Conservation (phyloP, 2,113 vertebrate species). For the Arenaria interpres region DNA sequence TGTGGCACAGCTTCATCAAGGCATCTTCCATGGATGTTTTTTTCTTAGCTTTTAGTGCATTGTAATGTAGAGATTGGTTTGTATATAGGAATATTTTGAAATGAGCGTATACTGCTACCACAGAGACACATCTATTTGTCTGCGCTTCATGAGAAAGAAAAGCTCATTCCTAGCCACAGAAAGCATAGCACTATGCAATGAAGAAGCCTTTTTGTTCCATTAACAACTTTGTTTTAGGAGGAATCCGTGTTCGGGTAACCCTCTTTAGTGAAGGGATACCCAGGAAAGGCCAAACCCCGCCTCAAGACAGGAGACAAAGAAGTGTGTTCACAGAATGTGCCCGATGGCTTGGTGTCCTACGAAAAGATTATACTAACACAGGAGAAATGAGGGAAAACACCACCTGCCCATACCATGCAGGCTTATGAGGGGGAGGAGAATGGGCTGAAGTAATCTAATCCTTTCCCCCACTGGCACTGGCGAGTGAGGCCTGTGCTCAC, state of each 20-base stretch:
- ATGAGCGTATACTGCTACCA: background rate
- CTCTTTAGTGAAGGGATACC: background rate
- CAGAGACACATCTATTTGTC: background rate
- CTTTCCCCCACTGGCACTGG: background rate
- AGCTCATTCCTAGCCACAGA: background rate
- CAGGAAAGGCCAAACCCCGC: background rate
- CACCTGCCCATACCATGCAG: background rate
- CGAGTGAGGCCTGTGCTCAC: background rate
- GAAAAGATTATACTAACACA: background rate
- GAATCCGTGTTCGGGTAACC: accelerated
- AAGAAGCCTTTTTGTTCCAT: background rate
- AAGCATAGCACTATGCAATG: background rate
- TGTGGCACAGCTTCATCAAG: background rate
- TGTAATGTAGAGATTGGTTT: background rate
- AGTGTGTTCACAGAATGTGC: background rate
- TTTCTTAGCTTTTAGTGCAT: background rate
- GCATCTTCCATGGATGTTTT: background rate
- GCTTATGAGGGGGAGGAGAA: background rate
- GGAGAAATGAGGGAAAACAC: background rate
- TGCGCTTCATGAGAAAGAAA: background rate
- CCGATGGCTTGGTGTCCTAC: background rate
- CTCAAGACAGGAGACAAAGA: background rate
- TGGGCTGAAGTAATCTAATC: background rate
- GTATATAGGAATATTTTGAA: background rate
- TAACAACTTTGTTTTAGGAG: background rate